Conservation (phyloP, 1,140 invertebrate species). For the Telenomus remus region DNA sequence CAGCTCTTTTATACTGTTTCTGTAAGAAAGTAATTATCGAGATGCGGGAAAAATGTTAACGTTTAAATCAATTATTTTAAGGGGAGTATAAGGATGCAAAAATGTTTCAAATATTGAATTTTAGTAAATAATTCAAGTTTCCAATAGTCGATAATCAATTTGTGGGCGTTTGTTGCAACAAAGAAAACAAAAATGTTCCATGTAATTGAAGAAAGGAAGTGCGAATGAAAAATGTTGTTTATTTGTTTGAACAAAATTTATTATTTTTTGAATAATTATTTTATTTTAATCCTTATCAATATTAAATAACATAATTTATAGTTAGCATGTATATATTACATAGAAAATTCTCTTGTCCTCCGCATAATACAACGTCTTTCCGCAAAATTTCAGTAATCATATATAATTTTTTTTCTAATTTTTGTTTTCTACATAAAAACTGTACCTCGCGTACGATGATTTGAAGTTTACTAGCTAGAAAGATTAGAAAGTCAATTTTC, state of each 20-base stretch:
- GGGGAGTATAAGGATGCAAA: no score
- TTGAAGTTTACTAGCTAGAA: conserved; percentile 50
- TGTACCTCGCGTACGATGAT: conserved; percentile 44
- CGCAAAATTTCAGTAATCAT: conserved; percentile 55
- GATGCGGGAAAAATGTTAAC: no score
- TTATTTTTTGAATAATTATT: conserved; percentile 70
- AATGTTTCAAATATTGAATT: no score
- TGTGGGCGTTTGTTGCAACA: no score
- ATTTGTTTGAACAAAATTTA: no score
- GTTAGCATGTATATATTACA: conserved; percentile 73
- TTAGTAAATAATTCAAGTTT: no score
- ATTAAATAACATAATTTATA: conserved; percentile 74
- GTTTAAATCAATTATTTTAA: no score
- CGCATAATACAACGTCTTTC: conserved; percentile 61
- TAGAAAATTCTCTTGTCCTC: conserved; percentile 71
- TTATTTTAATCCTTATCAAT: conserved; percentile 74
- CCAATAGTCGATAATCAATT: no score
- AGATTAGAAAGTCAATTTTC: conserved; percentile 49
- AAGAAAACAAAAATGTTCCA: neutral
- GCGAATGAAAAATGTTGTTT: conserved; percentile 8
- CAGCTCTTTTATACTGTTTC: no score
- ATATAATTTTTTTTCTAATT: neutral
- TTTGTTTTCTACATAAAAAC: conserved; percentile 36
- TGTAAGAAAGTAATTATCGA: no score
- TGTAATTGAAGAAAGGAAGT: neutral